Evolutionary conservation across 2,888 invertebrate genomes (phyloP), one percentile per base, ranked within the genome.

Genomic region (Nematopogon swammerdamellus): DNA sequence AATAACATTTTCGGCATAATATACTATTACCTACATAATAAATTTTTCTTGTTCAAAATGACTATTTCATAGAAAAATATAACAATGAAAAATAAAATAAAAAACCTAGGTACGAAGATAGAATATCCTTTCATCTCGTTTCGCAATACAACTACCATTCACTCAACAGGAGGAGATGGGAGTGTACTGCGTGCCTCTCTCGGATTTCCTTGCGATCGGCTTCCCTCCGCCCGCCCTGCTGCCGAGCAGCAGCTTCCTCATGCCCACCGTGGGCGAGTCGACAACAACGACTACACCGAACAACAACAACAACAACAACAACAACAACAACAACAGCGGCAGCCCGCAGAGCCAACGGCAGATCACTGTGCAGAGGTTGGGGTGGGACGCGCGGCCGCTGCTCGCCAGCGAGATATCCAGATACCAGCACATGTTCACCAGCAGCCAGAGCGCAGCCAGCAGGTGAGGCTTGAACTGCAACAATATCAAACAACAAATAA

Each of bases 341-440:
- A 16, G 57, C 56, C 47, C 55, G 55, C n/a, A n/a, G n/a, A n/a
- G n/a, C n/a, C n/a, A n/a, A n/a, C 63, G 80, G 1, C 83, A 82
- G 53, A 81, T 83, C 53, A 79, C 84, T 1, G 82, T 84, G 8
- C 83, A 84, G 53, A 64, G 82, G 50, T 74, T 84, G 18, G 82
- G 82, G 3, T 67, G 82, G 17, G 84, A 84, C 57, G 83, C 83
- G 0, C 60, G 84, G 45, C 81, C 82, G 2, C 57, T 84, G 5
- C 65, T 79, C 19, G 69, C 80, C 0, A 67, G 70, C 36, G 84
- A 85, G 58, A 68, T 84, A 50, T 72, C 80, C 11, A 70, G 77
- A 29, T 70, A 73, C 57, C 75, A 75, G 49, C 76, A 79, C 56
- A 72, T 79, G 73, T 74, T 77, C 53, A 60, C 70, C 0, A 60